Percentiles rank a stretch among this genome's conserved stretches.
These are phyloP conservation scores for Alentia gelatinosa DNA, from an alignment of 2,888 invertebrate genomes.

Conservation along the genomic window DNA sequence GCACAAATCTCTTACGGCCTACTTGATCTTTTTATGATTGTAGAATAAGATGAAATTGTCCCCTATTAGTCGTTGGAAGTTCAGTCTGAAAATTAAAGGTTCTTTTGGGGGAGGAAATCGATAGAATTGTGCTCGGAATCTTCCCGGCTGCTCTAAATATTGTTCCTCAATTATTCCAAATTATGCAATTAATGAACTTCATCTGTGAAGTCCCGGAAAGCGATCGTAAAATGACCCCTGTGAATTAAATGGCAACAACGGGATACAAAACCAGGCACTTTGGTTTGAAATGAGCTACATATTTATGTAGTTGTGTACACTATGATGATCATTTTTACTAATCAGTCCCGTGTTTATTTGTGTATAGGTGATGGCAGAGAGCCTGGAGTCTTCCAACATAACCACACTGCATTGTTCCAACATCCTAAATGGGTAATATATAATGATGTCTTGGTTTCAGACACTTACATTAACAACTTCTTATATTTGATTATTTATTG, in stretches of 20 bases:
- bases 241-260: neutral
- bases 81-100: neutral
- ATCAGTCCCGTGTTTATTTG: too few relatives aligned
- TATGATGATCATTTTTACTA: too few relatives aligned
- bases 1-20: neutral
- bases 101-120: neutral
- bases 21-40: neutral
- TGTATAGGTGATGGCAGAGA: too few relatives aligned
- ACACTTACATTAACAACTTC: too few relatives aligned
- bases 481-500: too few relatives aligned
- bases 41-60: neutral
- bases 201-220: neutral
- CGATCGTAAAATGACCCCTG: neutral
- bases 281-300: neutral
- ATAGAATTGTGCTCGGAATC: neutral
- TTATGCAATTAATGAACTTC: neutral
- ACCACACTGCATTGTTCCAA: too few relatives aligned
- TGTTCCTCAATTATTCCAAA: neutral
- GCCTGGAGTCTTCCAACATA: too few relatives aligned
- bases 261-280: neutral
- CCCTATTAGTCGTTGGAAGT: neutral
- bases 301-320: neutral
- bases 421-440: too few relatives aligned
- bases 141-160: neutral
- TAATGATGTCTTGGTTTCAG: too few relatives aligned